Evolutionary conservation across 2,113 vertebrate species (phyloP).

Genomic region (Syrrhaptes paradoxus): DNA sequence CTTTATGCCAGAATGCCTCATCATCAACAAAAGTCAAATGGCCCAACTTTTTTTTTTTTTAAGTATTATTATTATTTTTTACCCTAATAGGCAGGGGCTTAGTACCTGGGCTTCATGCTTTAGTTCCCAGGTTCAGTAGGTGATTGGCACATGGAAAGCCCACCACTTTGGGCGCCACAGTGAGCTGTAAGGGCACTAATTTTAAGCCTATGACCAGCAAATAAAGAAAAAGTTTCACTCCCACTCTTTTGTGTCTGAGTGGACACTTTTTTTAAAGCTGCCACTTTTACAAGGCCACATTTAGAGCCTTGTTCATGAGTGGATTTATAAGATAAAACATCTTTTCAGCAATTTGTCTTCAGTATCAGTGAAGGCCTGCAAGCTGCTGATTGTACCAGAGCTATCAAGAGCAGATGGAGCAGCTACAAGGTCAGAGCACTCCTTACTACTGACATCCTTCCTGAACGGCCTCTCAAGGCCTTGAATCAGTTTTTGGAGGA

Average conservation of each 20-base stretch:
- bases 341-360: neutral
- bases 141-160: neutral
- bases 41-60: neutral
- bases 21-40: neutral
- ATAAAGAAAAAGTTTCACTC: neutral
- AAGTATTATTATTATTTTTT: neutral
- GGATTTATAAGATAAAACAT: neutral
- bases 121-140: neutral
- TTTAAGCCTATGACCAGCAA: neutral
- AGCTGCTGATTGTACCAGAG: neutral
- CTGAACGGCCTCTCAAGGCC: neutral
- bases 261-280: neutral
- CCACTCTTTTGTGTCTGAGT: neutral
- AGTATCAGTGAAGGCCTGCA: neutral
- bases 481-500: neutral
- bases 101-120: neutral
- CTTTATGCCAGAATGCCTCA: neutral
- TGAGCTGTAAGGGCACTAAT: neutral
- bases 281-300: neutral
- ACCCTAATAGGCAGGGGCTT: neutral
- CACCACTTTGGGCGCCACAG: neutral
- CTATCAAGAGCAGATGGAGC: neutral
- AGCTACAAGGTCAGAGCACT: neutral
- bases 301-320: neutral
- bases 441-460: neutral